phyloP scores from a whole-genome alignment of 2,888 invertebrate genomes.

The Selenia dentaria region DNA sequence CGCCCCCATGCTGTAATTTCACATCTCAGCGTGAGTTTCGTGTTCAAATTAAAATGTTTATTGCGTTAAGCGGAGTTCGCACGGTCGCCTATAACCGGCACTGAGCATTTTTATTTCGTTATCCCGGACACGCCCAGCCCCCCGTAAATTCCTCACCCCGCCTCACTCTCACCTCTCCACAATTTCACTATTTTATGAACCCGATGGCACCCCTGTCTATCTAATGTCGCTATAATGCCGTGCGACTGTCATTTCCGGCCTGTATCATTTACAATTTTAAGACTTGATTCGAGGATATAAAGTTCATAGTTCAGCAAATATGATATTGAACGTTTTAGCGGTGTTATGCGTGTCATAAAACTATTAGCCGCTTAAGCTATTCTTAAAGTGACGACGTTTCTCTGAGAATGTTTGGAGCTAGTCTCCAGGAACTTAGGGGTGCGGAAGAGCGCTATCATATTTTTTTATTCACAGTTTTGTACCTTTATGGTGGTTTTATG shows the following conservation, averaged over 20 bases:
- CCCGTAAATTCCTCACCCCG: conserved; percentile 40
- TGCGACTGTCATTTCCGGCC: conserved; percentile 72
- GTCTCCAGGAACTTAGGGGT: conserved; percentile 53
- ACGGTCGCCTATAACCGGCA: conserved; percentile 67
- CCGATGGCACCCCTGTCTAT: conserved; percentile 69
- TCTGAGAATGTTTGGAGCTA: conserved; percentile 63
- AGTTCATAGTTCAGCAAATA: conserved; percentile 35
- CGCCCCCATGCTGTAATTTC: conserved; percentile 74
- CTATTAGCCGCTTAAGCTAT: conserved; percentile 83
- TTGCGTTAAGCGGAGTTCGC: conserved; percentile 81
- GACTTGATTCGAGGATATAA: conserved; percentile 50
- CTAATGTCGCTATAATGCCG: conserved; percentile 74
- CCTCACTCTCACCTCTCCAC: conserved; percentile 51
- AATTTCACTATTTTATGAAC: conserved; percentile 70
- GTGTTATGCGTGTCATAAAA: conserved; percentile 83
- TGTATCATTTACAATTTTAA: conserved; percentile 32
- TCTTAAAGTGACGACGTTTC: conserved; percentile 72
- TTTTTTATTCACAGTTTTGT: conserved; percentile 59
- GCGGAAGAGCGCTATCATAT: conserved; percentile 67
- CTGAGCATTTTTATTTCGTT: conserved; percentile 80
- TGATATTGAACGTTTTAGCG: conserved; percentile 43
- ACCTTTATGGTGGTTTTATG: conserved; percentile 64
- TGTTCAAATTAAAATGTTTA: conserved; percentile 84
- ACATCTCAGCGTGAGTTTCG: conserved; percentile 82
- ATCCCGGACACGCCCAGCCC: conserved; percentile 65